Evolutionary conservation across 2,113 vertebrate species (phyloP).

Genomic region (Oryzias celebensis): DNA sequence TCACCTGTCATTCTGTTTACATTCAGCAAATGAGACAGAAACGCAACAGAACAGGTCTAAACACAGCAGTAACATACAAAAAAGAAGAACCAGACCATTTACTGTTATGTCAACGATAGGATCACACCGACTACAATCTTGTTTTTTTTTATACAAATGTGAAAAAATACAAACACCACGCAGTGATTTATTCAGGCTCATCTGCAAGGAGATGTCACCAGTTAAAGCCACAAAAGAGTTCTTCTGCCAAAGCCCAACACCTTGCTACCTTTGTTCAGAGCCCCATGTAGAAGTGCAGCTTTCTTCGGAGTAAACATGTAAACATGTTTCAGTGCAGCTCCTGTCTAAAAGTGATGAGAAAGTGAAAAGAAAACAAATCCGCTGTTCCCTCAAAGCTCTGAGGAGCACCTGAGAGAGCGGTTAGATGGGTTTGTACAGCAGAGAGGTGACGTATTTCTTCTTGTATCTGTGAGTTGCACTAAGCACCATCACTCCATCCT

Average conservation of each 20-base stretch:
- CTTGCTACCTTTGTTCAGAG: slow-evolving; percentile 34
- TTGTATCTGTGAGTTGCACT: slow-evolving; percentile 97
- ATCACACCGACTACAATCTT: background rate
- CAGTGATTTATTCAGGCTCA: slow-evolving; percentile 44
- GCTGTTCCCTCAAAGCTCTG: slow-evolving; percentile 39
- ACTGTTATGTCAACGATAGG: too few relatives aligned
- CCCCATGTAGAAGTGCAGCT: slow-evolving; percentile 44
- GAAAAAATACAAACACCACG: slow-evolving; percentile 42
- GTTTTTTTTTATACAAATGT: slow-evolving; percentile 11
- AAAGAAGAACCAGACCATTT: background rate
- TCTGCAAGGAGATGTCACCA: slow-evolving; percentile 17
- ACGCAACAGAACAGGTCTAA: slow-evolving; percentile 1
- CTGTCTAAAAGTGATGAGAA: slow-evolving; percentile 41
- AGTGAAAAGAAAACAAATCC: slow-evolving; percentile 16
- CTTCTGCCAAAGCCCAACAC: background rate
- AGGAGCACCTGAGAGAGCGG: background rate
- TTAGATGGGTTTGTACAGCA: slow-evolving; percentile 84
- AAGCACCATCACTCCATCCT: slow-evolving; percentile 98
- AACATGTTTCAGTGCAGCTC: slow-evolving; percentile 61
- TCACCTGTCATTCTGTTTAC: background rate
- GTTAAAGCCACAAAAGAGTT: slow-evolving; percentile 38
- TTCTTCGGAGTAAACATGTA: slow-evolving; percentile 39
- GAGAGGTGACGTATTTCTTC: slow-evolving; percentile 97
- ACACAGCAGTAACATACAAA: slow-evolving; percentile 11
- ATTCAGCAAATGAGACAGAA: slow-evolving; percentile 3